Percentiles rank a stretch among this genome's conserved stretches.
phyloP scores from a whole-genome alignment of 1,140 invertebrate genomes.

The Sinella curviseta region DNA sequence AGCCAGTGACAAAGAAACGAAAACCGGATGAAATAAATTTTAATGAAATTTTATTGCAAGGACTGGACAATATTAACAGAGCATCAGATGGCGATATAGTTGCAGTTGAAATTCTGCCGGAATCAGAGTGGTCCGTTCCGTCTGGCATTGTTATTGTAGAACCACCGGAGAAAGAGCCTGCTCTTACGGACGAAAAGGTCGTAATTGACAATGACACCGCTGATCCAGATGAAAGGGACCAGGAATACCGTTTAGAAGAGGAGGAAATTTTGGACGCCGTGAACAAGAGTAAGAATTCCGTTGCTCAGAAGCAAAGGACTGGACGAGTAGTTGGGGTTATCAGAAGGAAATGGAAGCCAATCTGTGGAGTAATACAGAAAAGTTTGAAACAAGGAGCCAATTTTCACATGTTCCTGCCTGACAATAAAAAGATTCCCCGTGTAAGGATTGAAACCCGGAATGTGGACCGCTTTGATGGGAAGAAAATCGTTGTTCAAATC shows the following conservation, averaged over 20 bases:
- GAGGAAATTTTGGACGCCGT: conserved; percentile 53
- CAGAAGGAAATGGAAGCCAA: conserved; percentile 91
- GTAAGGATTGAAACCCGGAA: conserved; percentile 90
- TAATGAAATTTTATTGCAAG: conserved; percentile 75
- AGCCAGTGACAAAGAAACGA: not conserved
- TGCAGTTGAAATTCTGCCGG: conserved; percentile 84
- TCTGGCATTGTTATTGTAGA: conserved; percentile 74
- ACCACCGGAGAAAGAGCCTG: conserved; percentile 62
- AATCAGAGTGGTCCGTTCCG: conserved; percentile 84
- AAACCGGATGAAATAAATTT: conserved; percentile 19
- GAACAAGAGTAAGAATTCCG: conserved; percentile 52
- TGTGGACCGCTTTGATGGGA: conserved; percentile 72
- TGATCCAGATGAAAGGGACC: conserved; percentile 51
- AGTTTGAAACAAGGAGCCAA: conserved; percentile 72
- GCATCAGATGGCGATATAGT: conserved; percentile 96
- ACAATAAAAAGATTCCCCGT: conserved; percentile 85
- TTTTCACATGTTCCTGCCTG: conserved; percentile 81
- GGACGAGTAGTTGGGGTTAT: conserved; percentile 93
- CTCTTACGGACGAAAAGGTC: conserved; percentile 42
- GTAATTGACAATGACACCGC: conserved; percentile 67
- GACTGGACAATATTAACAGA: conserved; percentile 81
- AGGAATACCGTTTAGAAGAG: conserved; percentile 49
- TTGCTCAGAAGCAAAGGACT: conserved; percentile 64
- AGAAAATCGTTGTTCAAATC: conserved; percentile 87
- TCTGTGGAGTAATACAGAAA: conserved; percentile 89